phyloP scores from a whole-genome alignment of 2,113 vertebrate species.

The Rhinichthys klamathensis region DNA sequence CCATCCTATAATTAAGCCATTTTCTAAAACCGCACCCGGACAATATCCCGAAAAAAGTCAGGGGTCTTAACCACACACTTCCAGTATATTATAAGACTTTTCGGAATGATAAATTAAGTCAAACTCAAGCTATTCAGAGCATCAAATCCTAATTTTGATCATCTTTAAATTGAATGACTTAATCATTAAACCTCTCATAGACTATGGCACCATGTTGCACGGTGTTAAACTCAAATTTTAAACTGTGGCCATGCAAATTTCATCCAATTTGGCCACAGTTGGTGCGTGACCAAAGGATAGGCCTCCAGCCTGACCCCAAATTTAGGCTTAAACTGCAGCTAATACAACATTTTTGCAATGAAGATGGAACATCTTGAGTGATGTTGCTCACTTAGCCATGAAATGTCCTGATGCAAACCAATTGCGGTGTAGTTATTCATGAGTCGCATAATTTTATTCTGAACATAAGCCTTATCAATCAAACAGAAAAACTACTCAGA shows the following conservation, averaged over 20 bases:
- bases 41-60: neutral
- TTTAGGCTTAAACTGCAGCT: neutral
- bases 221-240: slow-evolving; percentile 54
- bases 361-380: slow-evolving; percentile 24
- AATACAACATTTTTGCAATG: slow-evolving; percentile 29
- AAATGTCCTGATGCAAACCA: slow-evolving; percentile 26
- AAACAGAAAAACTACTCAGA: slow-evolving; percentile 65
- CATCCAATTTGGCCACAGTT: slow-evolving; percentile 13
- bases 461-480: slow-evolving; percentile 68
- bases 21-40: neutral
- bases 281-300: neutral
- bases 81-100: neutral
- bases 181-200: slow-evolving; percentile 30
- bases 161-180: slow-evolving; percentile 59
- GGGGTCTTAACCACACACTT: neutral
- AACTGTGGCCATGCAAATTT: slow-evolving; percentile 20
- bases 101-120: neutral
- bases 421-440: neutral
- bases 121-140: neutral
- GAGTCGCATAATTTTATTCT: slow-evolving; percentile 26
- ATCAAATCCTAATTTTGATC: slow-evolving; percentile 52
- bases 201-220: neutral
- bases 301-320: slow-evolving; percentile 13
- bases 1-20: neutral
- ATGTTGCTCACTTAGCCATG: slow-evolving; percentile 33